Conservation (phyloP, 2,113 vertebrate species). For the Labeo catla region DNA sequence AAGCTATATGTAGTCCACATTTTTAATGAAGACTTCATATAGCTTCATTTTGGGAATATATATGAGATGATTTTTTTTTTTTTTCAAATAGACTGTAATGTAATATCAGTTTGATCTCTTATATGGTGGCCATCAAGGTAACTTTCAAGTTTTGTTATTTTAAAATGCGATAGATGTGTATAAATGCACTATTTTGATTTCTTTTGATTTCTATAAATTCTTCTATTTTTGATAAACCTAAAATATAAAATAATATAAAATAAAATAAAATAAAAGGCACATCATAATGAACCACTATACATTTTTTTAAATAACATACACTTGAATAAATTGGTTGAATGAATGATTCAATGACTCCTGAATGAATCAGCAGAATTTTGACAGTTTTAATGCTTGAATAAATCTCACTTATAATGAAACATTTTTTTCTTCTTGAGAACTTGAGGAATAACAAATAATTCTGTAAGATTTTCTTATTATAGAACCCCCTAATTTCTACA, state of each 20-base stretch:
- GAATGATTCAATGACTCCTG: background rate
- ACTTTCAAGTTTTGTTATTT: background rate
- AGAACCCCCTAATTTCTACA: background rate
- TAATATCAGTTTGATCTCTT: background rate
- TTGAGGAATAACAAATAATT: no score
- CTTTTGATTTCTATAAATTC: no score
- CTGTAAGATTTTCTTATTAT: no score
- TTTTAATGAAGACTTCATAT: no score
- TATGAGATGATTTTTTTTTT: background rate
- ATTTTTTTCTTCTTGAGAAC: no score
- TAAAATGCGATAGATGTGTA: background rate
- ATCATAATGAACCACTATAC: no score
- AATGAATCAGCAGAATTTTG: background rate
- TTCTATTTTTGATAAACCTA: background rate
- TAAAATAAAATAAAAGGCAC: background rate
- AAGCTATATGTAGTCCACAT: no score
- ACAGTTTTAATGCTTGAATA: background rate
- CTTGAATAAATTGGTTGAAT: background rate
- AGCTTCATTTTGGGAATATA: no score
- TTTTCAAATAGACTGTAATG: background rate
- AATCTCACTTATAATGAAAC: no score
- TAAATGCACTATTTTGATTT: background rate
- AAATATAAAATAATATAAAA: background rate
- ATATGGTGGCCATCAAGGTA: background rate
- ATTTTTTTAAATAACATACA: no score